Conservation (phyloP, 2,113 vertebrate genomes). For the Ptyas mucosa region DNA sequence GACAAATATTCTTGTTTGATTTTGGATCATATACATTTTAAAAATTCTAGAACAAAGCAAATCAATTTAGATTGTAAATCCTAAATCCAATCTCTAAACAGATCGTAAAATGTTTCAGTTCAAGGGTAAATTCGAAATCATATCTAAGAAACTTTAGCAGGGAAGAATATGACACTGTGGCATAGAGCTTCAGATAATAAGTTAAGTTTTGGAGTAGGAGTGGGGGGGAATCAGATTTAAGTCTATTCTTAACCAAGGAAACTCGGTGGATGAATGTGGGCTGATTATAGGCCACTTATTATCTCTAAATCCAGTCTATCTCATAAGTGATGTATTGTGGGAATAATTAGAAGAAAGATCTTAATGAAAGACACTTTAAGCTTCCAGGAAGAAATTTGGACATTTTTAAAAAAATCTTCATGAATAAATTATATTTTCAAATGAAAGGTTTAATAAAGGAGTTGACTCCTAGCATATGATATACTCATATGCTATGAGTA, state of each 20-base stretch:
- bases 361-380: not conserved
- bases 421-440: not conserved
- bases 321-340: not conserved
- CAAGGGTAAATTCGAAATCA: conserved; percentile 34
- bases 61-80: conserved; percentile 21
- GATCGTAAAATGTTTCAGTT: not conserved
- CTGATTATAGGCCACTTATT: not conserved
- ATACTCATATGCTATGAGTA: not conserved
- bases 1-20: too few species aligned
- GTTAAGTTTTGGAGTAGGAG: not conserved
- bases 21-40: too few species aligned
- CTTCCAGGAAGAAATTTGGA: not conserved
- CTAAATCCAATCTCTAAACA: conserved; percentile 10
- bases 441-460: not conserved
- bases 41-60: not conserved
- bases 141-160: conserved; percentile 16
- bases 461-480: too few species aligned
- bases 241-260: not conserved
- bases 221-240: not conserved
- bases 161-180: not conserved
- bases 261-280: not conserved
- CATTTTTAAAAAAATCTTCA: not conserved
- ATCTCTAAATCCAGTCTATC: not conserved
- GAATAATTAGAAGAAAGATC: not conserved
- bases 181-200: not conserved